Base-by-base conservation (phyloP, 2,888 invertebrate genomes). In the Noctua janthina region DNA sequence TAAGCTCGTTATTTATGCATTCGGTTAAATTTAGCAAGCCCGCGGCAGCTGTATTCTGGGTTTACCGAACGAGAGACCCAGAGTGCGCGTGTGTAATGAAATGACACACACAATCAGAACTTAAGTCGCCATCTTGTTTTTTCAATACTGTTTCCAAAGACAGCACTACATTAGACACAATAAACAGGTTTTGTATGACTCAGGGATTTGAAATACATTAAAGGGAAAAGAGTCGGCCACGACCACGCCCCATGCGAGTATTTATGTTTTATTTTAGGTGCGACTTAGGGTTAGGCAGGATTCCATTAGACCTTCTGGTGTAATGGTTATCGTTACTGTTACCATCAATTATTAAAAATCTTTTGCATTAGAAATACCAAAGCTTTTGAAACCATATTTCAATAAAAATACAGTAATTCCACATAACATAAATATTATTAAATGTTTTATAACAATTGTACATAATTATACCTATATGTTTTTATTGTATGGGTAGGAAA, bases 1-100 rank as follows among this genome's bases (percentile, higher is more conserved):
- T 96, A 96, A 94, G 92, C 92, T 91, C 85, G 94, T 96, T 95
- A 96, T 96, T 96, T 96, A 96, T 96, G 95, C 93, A 95, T 94
- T 94, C 93, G 91, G 91, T 91, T 92, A 91, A 94, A 94, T 95
- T 93, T 93, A 90, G 91, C 90, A 87, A 90, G 90, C 84, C 83
- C 70, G 85, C 77, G 77, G 85, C 85, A 86, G 87, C 74, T 82
- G 76, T 94, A 95, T 95, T 95, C 94, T 92, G 91, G 49, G 68
- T 17, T 35, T 20, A 17, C 43, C 2, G 43, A 64, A 35, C n/a
- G 59, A 23, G 43, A 49, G 35, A 39, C 6, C 15, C 35, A n/a
- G 20, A 20, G 7, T 17, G n/a, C 4, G 5, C 20, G 35, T 66
- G 5, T 39, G 39, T 35, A 39, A 66, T 39, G 5, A 11, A 5